Evolutionary conservation across 2,888 invertebrate species (phyloP).

Genomic region (Spisula subtruncata): DNA sequence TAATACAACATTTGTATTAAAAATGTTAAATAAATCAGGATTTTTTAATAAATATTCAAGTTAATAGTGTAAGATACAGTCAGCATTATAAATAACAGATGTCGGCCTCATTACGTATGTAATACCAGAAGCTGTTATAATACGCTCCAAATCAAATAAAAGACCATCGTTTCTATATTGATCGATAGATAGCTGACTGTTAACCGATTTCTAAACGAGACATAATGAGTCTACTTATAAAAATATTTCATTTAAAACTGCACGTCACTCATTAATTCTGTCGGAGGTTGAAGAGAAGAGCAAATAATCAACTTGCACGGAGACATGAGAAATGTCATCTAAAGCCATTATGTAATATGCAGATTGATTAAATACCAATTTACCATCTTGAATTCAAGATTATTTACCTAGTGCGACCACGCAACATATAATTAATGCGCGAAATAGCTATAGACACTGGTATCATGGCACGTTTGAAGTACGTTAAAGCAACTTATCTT

Average conservation of each 20-base stretch:
- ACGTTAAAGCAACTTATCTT: constrained; percentile 13
- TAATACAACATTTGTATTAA: no score
- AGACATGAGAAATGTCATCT: constrained; percentile 31
- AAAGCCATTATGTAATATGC: constrained; percentile 50
- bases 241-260: background rate
- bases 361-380: constrained; percentile 46
- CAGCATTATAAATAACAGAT: background rate
- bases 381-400: constrained; percentile 45
- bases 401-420: constrained; percentile 50
- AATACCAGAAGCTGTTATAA: background rate
- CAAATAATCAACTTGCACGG: constrained; percentile 15
- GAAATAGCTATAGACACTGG: constrained; percentile 33
- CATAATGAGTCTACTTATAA: constrained; percentile 6
- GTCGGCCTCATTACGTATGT: background rate
- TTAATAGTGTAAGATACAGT: no score
- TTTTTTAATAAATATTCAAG: no score
- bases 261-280: constrained; percentile 10
- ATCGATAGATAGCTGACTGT: background rate
- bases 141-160: constrained; percentile 4
- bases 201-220: background rate
- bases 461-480: constrained; percentile 32
- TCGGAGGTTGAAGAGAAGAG: background rate
- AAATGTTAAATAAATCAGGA: no score
- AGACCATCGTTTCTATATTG: background rate
- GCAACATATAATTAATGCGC: constrained; percentile 45